Evolutionary conservation across 2,797 vertebrate species (phyloP).

Genomic region (Xenentodon cancila): DNA sequence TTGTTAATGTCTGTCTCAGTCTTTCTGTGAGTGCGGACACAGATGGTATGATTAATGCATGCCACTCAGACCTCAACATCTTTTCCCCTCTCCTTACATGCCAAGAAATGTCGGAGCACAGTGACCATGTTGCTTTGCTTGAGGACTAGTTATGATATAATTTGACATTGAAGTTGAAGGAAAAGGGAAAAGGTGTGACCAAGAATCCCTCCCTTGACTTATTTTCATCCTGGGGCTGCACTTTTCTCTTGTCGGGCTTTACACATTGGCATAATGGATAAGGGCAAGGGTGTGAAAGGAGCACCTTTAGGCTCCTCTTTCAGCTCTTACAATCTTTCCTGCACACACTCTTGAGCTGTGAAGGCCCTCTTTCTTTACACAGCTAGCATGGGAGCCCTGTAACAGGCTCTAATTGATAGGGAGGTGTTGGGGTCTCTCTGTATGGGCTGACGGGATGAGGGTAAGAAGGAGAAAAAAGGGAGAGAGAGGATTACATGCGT

Average conservation of each 20-base stretch:
- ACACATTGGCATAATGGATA: slow-evolving; percentile 79
- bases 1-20: slow-evolving; percentile 49
- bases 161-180: slow-evolving; percentile 64
- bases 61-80: slow-evolving; percentile 30
- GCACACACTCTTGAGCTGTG: slow-evolving; percentile 87
- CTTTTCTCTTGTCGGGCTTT: slow-evolving; percentile 72
- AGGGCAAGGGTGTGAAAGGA: slow-evolving; percentile 81
- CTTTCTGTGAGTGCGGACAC: slow-evolving; percentile 24
- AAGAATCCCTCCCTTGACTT: slow-evolving; percentile 75
- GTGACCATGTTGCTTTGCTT: slow-evolving; percentile 68
- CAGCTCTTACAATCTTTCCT: slow-evolving; percentile 81
- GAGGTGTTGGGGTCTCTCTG: slow-evolving; percentile 95
- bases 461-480: slow-evolving; percentile 56
- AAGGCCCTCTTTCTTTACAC: slow-evolving; percentile 90
- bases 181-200: slow-evolving; percentile 73
- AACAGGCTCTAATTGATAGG: slow-evolving; percentile 99
- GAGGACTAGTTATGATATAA: slow-evolving; percentile 78
- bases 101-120: slow-evolving; percentile 54
- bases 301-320: slow-evolving; percentile 82
- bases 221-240: slow-evolving; percentile 72
- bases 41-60: slow-evolving; percentile 33
- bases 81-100: slow-evolving; percentile 27
- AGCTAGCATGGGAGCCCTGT: slow-evolving; percentile 93
- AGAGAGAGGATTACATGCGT: slow-evolving; percentile 66
- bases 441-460: slow-evolving; percentile 86